Evolutionary conservation across 2,113 vertebrate genomes (phyloP), one percentile per base, ranked within the genome.

Genomic region (Oreochromis niloticus): DNA sequence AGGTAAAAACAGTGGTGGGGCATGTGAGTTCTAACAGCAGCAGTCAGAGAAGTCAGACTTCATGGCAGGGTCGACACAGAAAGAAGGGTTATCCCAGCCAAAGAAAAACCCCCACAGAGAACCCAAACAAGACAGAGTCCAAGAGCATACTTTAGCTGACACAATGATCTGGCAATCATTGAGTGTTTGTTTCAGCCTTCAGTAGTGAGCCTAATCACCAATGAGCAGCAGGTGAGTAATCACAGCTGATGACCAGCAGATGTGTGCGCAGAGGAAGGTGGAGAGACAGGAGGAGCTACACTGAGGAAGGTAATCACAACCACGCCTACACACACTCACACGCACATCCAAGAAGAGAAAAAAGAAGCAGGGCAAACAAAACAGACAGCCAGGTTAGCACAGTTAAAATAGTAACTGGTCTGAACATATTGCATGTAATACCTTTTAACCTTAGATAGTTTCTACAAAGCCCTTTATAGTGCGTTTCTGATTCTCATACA

Each of bases 401-500:
- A 63, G 32, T 63, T 63, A 63, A 75, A 0, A 63, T 2, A 75
- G 14, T 4, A 48, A 75, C 24, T 30, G 24, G 24, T 75, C 24
- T 48, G 39, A 27, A 4, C 12, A 14, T 73, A 48, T 13, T 46
- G 68, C 3, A 73, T 0, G 1, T 73, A 46, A 46, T 46, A 9
- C 13, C 2, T 1, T 73, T 0, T 0, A 46, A 17, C 41, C 13
- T 16, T 73, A 73, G 39, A 6, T 27, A 73, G 41, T 46, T 27
- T 48, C 24, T 75, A 11, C 1, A 73, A 27, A 73, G 68, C n/a
- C 0, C 36, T 71, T 48, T 48, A 5, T 19, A 30, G 24, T 30
- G 22, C 17, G 22, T 46, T 73, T 46, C 39, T 46, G 39, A 46
- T 48, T 75, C 24, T 19, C 41, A 30, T 46, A 0, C 22, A 75